Conservation (phyloP, 2,113 vertebrate genomes). For the Percina caprodes region DNA sequence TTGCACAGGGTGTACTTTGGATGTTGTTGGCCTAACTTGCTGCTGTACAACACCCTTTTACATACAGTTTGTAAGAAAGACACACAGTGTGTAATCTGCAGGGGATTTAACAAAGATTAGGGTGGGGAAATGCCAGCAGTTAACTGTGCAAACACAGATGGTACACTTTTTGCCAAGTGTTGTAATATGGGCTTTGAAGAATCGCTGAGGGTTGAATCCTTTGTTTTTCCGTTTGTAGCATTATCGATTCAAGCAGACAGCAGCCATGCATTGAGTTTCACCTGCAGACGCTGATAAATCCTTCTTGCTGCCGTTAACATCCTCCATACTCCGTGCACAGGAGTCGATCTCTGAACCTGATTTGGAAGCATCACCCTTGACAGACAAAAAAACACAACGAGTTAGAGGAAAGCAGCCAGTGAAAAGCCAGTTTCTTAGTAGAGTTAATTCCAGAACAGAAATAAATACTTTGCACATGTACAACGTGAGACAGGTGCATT, state of each 20-base stretch:
- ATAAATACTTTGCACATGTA: no score
- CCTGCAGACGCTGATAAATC: slow-evolving; percentile 87
- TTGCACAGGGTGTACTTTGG: not conserved
- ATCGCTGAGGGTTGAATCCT: slow-evolving; percentile 5
- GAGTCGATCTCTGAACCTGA: slow-evolving; percentile 91
- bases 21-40: not conserved
- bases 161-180: slow-evolving; percentile 16
- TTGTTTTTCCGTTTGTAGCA: not conserved
- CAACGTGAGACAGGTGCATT: no score
- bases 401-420: slow-evolving; percentile 36
- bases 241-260: not conserved
- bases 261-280: slow-evolving; percentile 70
- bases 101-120: slow-evolving; percentile 22
- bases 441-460: not conserved
- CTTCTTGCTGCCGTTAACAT: slow-evolving; percentile 90
- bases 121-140: slow-evolving; percentile 8
- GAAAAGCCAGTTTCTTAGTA: not conserved
- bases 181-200: slow-evolving; percentile 14
- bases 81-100: slow-evolving; percentile 12
- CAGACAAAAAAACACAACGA: slow-evolving; percentile 44
- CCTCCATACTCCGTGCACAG: slow-evolving; percentile 89
- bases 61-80: slow-evolving; percentile 18
- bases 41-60: slow-evolving; percentile 3
- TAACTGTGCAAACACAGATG: slow-evolving; percentile 48
- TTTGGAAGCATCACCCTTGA: slow-evolving; percentile 93